Conservation (phyloP, 2,113 vertebrate species). For the Aphyosemion australe region DNA sequence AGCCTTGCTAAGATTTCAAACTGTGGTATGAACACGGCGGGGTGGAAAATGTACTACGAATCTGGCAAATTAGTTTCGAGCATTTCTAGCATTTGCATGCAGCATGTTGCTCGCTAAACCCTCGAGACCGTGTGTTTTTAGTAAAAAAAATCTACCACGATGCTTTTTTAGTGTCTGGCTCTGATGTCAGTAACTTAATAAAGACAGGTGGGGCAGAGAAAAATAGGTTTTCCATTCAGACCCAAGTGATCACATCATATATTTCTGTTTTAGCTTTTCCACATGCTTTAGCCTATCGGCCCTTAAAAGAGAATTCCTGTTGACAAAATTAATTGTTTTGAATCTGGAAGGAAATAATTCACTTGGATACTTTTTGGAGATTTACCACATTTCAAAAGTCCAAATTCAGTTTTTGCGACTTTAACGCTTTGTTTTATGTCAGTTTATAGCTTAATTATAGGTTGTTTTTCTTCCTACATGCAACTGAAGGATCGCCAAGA, state of each 20-base stretch:
- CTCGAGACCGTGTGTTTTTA: background rate
- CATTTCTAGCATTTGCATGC: slow-evolving; percentile 37
- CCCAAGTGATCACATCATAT: no score
- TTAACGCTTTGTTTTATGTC: background rate
- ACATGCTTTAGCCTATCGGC: background rate
- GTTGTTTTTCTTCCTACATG: background rate
- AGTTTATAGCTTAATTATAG: background rate
- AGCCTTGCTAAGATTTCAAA: slow-evolving; percentile 41
- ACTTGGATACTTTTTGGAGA: background rate
- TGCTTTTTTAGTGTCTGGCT: slow-evolving; percentile 16
- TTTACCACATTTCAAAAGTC: no score
- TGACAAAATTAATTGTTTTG: background rate
- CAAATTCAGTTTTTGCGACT: background rate
- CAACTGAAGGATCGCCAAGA: background rate
- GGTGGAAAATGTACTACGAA: slow-evolving; percentile 41
- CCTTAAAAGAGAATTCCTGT: slow-evolving; percentile 28
- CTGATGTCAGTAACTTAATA: background rate
- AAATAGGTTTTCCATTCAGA: background rate
- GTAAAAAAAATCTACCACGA: slow-evolving; percentile 12
- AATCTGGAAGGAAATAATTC: slow-evolving; percentile 11
- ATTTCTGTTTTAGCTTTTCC: no score
- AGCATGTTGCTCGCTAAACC: background rate
- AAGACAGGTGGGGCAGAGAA: background rate
- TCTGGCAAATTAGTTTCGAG: slow-evolving; percentile 35
- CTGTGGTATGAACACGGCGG: slow-evolving; percentile 27